Evolutionary conservation across 2,888 invertebrate species (phyloP), one percentile per base, ranked within the genome.

Genomic region (Spicauda simplicius): DNA sequence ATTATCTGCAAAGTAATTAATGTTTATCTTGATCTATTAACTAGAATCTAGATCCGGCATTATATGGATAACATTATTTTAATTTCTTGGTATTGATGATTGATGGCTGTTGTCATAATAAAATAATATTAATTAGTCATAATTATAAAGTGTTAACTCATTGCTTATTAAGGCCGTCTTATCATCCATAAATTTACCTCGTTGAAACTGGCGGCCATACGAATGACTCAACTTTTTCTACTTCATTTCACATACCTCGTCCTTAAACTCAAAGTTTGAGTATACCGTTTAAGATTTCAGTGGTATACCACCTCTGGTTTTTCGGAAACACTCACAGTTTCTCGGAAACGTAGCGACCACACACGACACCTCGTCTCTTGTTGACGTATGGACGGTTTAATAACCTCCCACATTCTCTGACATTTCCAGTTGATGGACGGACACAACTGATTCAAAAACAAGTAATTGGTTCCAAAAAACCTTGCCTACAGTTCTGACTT

Each of bases 311-410:
- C 66, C 69, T 57, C 71, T 57, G 65, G 66, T 60, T 64, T 68
- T 66, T 68, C 60, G 60, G 61, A 71, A 65, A 69, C 71, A 57
- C 57, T 69, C 30, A 41, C 57, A 45, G 58, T 66, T 76, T 77
- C 77, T 73, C 65, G 67, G 76, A 77, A 78, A 20, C 69, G 70
- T 67, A 64, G 66, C 71, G 75, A 76, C 78, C 78, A 79, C 78
- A 77, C 79, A 76, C 74, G 71, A 67, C 55, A 66, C 65, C 71
- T 63, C 71, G 66, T 66, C 60, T 48, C 25, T 19, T 55, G 76
- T 66, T 74, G 75, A 74, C 71, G 73, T 74, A 73, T 70, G 73
- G 70, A 60, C 66, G 66, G 66, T 60, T 59, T 48, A 60, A 66
- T 52, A 67, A 67, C 61, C 61, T 52, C 62, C 57, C 67, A 53